phyloP scores from a whole-genome alignment of 2,888 invertebrate species.

The Hartigia nigra region DNA sequence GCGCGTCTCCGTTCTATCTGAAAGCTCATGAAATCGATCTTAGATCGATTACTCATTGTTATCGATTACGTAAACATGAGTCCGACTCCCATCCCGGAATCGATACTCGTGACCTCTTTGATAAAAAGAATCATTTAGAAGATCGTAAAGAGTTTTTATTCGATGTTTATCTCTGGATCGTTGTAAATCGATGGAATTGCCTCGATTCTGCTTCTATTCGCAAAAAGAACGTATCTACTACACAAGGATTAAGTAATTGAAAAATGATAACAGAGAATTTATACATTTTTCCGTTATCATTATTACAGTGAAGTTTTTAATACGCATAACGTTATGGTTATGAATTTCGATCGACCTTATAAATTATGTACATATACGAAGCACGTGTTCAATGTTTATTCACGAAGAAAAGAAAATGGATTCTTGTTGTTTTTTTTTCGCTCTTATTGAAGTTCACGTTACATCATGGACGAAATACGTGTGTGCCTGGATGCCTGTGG shows the following conservation, averaged over 20 bases:
- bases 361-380: background rate
- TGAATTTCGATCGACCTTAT: background rate
- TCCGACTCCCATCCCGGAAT: background rate
- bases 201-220: background rate
- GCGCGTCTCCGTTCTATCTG: slow-evolving; percentile 1
- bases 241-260: background rate
- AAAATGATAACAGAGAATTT: background rate
- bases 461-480: background rate
- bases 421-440: background rate
- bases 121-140: background rate
- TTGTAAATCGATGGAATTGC: background rate
- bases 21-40: background rate
- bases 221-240: no score
- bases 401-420: background rate
- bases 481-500: no score
- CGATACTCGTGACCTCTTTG: background rate
- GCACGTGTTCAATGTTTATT: background rate
- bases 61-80: background rate
- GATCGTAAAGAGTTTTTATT: background rate
- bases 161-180: background rate
- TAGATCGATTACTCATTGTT: background rate
- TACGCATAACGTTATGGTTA: background rate
- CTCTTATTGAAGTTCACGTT: background rate
- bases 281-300: background rate
- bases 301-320: background rate